Base-by-base conservation (phyloP, 2,888 invertebrate genomes). In the Theodoxus fluviatilis region DNA sequence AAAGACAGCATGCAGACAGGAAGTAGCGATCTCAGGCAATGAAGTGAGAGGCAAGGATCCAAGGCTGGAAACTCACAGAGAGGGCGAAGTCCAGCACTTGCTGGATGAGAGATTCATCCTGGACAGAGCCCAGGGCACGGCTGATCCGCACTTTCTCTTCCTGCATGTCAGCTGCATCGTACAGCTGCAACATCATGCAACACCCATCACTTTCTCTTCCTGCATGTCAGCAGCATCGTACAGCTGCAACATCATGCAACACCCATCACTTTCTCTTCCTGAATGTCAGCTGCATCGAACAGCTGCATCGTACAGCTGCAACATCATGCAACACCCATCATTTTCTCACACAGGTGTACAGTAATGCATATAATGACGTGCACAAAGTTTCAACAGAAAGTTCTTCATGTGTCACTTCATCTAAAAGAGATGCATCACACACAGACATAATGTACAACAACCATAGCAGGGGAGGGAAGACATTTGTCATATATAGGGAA, bases 111-210 rank as follows among this genome's bases (percentile, higher is more conserved):
- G 88, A 89, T 18, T 91, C 90, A 86, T 95, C 92, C 74, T 90
- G 90, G 69, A 94, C 91, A 55, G 93, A 92, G 43, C 96, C 97
- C 69, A 97, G 90, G 4, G 95, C 92, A 72, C 94, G 90, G 71
- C 94, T 91, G 82, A 98, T 93, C 81, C 97, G 91, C 86, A 95
- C 94, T 87, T 95, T 95, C 87, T 98, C 97, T 88, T 97, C 97
- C 82, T 95, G 94, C 77, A 96, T 89, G 88, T 96, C 96, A 6
- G 94, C 92, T 64, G 92, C 91, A 78, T 93, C 91, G 88, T 96
- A 82, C 67, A 87, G 74, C 84, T 86, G 74, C 25, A 75, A 72
- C 15, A n/a, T n/a, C 67, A n/a, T 65, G 47, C 37, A 63, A 33
- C 47, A 3, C 61, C 22, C 69, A 38, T 28, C 33, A 95, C 94